Evolutionary conservation across 1,140 invertebrate genomes (phyloP).

Genomic region (fruit fly (Drosophila melanogaster)): DNA sequence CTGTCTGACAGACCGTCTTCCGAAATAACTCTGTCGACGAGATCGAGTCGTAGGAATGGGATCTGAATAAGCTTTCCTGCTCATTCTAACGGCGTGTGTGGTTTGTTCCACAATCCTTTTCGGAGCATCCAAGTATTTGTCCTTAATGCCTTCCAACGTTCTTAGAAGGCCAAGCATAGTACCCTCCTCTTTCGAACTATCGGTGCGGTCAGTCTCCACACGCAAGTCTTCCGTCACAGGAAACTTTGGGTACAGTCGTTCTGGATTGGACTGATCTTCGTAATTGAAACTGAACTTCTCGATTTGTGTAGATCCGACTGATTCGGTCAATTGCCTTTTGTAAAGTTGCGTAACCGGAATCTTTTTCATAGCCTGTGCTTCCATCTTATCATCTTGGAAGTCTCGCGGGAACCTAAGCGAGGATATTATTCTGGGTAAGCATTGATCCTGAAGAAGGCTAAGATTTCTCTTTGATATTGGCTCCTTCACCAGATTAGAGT

Average conservation of each 20-base stretch:
- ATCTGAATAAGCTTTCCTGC: neutral
- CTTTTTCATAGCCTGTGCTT: conserved; percentile 5
- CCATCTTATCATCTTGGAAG: conserved; percentile 29
- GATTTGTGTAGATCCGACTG: neutral
- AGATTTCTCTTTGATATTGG: conserved; percentile 11
- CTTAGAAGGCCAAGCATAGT: conserved; percentile 20
- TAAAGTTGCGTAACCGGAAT: neutral
- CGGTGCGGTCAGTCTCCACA: neutral
- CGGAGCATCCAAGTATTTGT: conserved; percentile 13
- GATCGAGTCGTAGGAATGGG: neutral
- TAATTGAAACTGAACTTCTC: conserved; percentile 31
- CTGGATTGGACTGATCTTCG: conserved; percentile 56
- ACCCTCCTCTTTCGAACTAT: neutral
- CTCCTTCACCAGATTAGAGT: conserved; percentile 27
- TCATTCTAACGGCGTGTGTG: neutral
- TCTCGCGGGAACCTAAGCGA: conserved; percentile 74
- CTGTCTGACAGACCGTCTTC: neutral
- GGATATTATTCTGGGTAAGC: conserved; percentile 61
- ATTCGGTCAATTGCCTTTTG: neutral
- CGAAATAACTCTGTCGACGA: neutral
- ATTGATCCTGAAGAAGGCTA: conserved; percentile 25
- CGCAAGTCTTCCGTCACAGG: neutral
- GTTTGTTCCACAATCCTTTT: conserved; percentile 19
- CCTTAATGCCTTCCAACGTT: conserved; percentile 38
- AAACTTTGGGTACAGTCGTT: conserved; percentile 60